Percentiles rank a stretch among this genome's conserved stretches.
Conservation (phyloP, 1,140 invertebrate species). For the Drosophila ohnishii region DNA sequence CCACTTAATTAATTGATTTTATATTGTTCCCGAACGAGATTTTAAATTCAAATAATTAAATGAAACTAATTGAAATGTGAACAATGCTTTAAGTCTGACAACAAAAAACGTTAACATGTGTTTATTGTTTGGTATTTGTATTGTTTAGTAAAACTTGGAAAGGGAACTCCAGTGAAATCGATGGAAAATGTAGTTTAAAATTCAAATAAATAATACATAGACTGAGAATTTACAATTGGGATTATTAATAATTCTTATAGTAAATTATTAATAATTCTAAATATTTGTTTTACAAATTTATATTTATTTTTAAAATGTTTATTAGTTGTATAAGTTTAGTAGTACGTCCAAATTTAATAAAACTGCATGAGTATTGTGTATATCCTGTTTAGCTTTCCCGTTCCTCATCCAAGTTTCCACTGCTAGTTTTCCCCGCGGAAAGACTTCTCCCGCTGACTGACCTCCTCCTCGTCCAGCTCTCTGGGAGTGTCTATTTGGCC, state of each 20-base stretch:
- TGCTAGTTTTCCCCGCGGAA: too few species aligned
- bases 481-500: slow-evolving; percentile 44
- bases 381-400: neutral
- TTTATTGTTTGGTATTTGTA: neutral
- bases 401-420: neutral
- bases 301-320: neutral
- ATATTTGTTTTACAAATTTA: neutral
- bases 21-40: slow-evolving; percentile 5
- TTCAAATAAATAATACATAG: neutral
- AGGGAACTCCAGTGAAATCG: neutral
- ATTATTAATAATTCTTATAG: neutral
- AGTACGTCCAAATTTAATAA: slow-evolving; percentile 4
- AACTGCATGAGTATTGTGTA: neutral
- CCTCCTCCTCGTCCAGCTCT: slow-evolving; percentile 29
- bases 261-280: neutral
- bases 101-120: neutral
- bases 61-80: slow-evolving; percentile 15
- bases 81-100: slow-evolving; percentile 1
- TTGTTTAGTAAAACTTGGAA: neutral
- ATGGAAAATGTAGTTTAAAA: neutral
- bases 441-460: slow-evolving; percentile 1
- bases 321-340: neutral
- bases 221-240: neutral
- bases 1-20: slow-evolving; percentile 10
- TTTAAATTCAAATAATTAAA: slow-evolving; percentile 13